Conservation (phyloP, 2,797 vertebrate genomes). For the Fistularia tabacaria region DNA sequence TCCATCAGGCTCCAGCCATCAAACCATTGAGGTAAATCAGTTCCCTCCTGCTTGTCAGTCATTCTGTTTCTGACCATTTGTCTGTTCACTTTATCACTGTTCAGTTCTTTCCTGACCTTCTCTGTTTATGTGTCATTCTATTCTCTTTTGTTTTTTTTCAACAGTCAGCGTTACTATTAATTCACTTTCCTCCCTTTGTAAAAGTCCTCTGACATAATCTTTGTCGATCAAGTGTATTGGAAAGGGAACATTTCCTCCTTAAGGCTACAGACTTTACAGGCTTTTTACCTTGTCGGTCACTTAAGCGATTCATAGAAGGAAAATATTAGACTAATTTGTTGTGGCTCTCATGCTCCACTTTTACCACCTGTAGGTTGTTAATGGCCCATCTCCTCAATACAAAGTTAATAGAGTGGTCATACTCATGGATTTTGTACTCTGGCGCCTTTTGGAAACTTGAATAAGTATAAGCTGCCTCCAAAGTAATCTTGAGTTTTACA, state of each 20-base stretch:
- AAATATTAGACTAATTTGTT: constrained; percentile 1
- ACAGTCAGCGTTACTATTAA: constrained; percentile 34
- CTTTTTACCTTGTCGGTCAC: constrained; percentile 76
- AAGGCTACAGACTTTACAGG: constrained; percentile 12
- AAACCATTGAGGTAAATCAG: constrained; percentile 51
- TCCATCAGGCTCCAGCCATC: constrained; percentile 47
- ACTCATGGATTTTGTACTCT: neutral
- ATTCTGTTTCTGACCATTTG: constrained; percentile 43
- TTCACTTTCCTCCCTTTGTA: constrained; percentile 17
- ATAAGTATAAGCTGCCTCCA: constrained; percentile 16
- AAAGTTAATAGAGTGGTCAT: neutral
- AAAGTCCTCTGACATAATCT: neutral
- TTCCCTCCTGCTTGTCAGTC: constrained; percentile 49
- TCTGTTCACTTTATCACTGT: constrained; percentile 53
- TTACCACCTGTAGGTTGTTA: constrained; percentile 1
- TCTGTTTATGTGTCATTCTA: too few relatives aligned
- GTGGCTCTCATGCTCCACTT: constrained; percentile 1
- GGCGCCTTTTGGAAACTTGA: too few relatives aligned
- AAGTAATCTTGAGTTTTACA: too few relatives aligned
- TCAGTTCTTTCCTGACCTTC: too few relatives aligned
- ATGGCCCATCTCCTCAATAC: neutral
- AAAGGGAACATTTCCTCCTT: constrained; percentile 73
- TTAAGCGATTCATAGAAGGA: constrained; percentile 54
- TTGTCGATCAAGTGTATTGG: constrained; percentile 66
- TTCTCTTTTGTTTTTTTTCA: constrained; percentile 49